Conservation (phyloP, 2,113 vertebrate species). For the Hiodon alosoides region DNA sequence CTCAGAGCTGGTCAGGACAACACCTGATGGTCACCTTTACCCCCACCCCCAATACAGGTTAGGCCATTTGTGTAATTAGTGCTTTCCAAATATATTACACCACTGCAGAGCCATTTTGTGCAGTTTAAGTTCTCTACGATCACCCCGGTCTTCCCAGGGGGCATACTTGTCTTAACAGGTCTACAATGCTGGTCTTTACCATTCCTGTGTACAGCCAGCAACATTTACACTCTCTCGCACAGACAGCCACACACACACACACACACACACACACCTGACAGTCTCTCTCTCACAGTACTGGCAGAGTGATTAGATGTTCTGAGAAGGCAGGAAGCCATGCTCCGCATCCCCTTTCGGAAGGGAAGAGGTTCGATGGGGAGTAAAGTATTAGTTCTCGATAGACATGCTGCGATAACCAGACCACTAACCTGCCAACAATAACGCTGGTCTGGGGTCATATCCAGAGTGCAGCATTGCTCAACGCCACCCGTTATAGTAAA, state of each 20-base stretch:
- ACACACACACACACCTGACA: too few relatives aligned
- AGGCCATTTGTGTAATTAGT: neutral
- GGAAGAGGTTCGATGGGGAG: neutral
- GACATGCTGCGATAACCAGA: constrained; percentile 1
- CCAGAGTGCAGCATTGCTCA: constrained; percentile 2
- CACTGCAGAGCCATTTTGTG: constrained; percentile 49
- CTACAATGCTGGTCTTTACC: too few relatives aligned
- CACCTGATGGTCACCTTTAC: too few relatives aligned
- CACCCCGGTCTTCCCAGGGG: too few relatives aligned
- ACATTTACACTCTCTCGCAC: neutral
- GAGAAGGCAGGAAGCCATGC: constrained; percentile 5
- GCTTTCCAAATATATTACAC: neutral
- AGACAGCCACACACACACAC: too few relatives aligned
- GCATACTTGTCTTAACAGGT: too few relatives aligned
- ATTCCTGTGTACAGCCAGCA: too few relatives aligned
- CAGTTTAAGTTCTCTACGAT: constrained; percentile 10
- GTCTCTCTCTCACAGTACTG: neutral
- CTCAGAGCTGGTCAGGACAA: neutral
- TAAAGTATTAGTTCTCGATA: constrained; percentile 12
- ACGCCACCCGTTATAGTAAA: neutral
- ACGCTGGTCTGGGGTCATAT: neutral
- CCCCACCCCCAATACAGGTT: too few relatives aligned
- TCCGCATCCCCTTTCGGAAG: neutral
- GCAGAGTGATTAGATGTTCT: neutral
- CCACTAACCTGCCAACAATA: constrained; percentile 7